Conservation (phyloP, 2,888 invertebrate genomes). For the Neoaliturus tenellus region DNA sequence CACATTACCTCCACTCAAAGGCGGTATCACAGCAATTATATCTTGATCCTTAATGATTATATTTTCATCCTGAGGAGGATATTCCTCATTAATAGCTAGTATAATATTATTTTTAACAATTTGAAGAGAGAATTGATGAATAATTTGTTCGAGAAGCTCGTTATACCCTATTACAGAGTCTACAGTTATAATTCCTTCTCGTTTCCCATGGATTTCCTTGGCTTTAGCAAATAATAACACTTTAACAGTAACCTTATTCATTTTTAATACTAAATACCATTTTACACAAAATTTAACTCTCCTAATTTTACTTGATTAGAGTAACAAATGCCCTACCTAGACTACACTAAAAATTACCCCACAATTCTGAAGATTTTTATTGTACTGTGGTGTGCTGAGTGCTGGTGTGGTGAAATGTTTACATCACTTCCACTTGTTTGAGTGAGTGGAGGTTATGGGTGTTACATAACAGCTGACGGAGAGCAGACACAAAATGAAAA, state of each 20-base stretch:
- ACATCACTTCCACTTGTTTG: too few species aligned
- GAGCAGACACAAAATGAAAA: too few species aligned
- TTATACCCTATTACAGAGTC: constrained; percentile 74
- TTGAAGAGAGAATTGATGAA: constrained; percentile 79
- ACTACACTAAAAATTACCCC: too few species aligned
- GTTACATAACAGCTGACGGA: too few species aligned
- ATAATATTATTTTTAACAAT: constrained; percentile 83
- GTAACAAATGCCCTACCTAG: too few species aligned
- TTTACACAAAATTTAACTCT: too few species aligned
- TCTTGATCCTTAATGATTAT: constrained; percentile 81
- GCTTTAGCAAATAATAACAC: constrained; percentile 94
- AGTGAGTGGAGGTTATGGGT: too few species aligned
- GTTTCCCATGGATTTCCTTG: constrained; percentile 85
- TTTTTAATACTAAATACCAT: not conserved
- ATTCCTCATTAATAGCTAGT: constrained; percentile 90
- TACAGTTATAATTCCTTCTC: constrained; percentile 75
- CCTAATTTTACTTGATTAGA: too few species aligned
- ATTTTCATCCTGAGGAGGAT: constrained; percentile 76
- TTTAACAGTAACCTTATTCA: constrained; percentile 73
- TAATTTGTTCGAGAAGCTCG: constrained; percentile 78
- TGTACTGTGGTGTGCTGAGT: too few species aligned
- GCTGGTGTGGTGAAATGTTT: too few species aligned
- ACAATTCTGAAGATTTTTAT: too few species aligned
- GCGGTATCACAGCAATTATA: constrained; percentile 94
- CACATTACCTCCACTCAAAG: constrained; percentile 88